Conservation (phyloP, 2,113 vertebrate species). For the Acrocephalus kingi region DNA sequence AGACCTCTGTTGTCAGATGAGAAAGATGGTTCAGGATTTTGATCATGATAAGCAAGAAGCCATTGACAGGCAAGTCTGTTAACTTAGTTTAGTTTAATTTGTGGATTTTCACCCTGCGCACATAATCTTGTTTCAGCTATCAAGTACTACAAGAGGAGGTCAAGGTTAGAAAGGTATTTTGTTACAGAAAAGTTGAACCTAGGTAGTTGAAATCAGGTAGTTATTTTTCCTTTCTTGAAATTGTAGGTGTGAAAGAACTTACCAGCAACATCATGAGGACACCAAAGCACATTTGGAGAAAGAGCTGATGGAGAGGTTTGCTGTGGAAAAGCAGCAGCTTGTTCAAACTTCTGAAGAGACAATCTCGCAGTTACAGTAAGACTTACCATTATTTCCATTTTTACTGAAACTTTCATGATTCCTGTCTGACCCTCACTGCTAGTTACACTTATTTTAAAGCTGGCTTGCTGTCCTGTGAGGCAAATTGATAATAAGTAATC, state of each 20-base stretch:
- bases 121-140: neutral
- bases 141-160: neutral
- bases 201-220: neutral
- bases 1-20: slow-evolving; percentile 94
- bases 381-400: neutral
- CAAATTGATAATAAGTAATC: neutral
- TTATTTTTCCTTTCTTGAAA: neutral
- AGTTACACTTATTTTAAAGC: neutral
- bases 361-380: slow-evolving; percentile 81
- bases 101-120: neutral
- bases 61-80: slow-evolving; percentile 77
- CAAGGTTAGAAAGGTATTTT: neutral
- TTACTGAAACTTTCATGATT: neutral
- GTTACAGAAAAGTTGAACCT: neutral
- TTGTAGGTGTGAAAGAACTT: slow-evolving; percentile 85
- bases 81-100: neutral
- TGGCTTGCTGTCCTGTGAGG: neutral
- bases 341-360: slow-evolving; percentile 76
- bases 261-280: slow-evolving; percentile 89
- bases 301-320: slow-evolving; percentile 78
- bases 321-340: slow-evolving; percentile 78
- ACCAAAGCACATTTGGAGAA: slow-evolving; percentile 82
- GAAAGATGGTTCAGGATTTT: slow-evolving; percentile 92
- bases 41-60: slow-evolving; percentile 93
- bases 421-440: neutral